Evolutionary conservation across 2,113 vertebrate genomes (phyloP), one percentile per base, ranked within the genome.

Genomic region (Microcebus jonahi): DNA sequence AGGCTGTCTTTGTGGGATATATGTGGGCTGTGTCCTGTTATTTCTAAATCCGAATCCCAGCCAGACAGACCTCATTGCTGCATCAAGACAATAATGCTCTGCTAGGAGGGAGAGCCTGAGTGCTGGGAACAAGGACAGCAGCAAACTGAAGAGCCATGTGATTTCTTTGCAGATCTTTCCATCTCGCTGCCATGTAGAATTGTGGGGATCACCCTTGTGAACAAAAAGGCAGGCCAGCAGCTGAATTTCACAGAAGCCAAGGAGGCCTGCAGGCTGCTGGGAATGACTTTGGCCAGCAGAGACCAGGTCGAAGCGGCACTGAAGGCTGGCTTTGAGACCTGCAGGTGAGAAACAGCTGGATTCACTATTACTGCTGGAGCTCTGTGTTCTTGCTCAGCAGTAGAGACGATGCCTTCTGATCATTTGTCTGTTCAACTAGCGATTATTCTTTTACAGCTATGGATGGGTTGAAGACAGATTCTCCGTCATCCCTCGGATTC

Each of bases 381-480:
- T 75, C 45, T 81, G 29, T 68, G 34, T 75, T 84, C n/a, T 73
- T 59, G 14, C 23, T 83, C 65, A 81, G 50, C 59, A 27, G 29
- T 12, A 75, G 87, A 77, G 8, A 61, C 13, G n/a, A 18, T 61
- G 21, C 75, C 39, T 86, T 53, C 81, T 67, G 75, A 67, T 70
- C 67, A 63, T 55, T 68, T 45, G 77, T 39, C 67, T 65, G 23
- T 70, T 89, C 61, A 97, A 71, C 92, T 77, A 92, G 77, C 55
- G 5, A 55, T n/a, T 97, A 83, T 97, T 97, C 73, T 94, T 36
- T 97, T 98, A 65, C 77, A 99, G 99, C 97, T 99, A 96, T 82
- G 99, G 99, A 76, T 99, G 99, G 99, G 98, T 99, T 80, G 98
- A 98, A 95, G 99, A 99, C 14, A 97, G 98, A 94, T 92, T 98